These are phyloP conservation scores for Dissostichus mawsoni DNA, from an alignment of 2,113 vertebrate genomes.

Conservation along the genomic window DNA sequence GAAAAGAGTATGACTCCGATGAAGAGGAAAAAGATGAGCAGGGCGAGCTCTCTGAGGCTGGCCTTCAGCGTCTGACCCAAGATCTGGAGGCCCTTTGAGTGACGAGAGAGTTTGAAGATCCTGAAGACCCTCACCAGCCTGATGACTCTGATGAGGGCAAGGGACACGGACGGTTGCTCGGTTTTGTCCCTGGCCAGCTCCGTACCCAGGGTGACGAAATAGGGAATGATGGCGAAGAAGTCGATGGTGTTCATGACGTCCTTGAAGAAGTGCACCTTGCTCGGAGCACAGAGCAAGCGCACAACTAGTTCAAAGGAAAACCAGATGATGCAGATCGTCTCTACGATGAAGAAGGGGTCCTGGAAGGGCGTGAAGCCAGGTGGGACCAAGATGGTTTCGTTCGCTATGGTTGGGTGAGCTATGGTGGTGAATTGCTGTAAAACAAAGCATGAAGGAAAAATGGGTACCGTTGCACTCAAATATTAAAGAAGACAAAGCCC, in stretches of 20 bases:
- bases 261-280: slow-evolving; percentile 91
- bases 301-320: slow-evolving; percentile 92
- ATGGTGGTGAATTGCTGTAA: slow-evolving; percentile 58
- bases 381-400: slow-evolving; percentile 61
- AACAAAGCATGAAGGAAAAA: slow-evolving; percentile 17
- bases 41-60: slow-evolving; percentile 91
- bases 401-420: slow-evolving; percentile 51
- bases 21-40: slow-evolving; percentile 97
- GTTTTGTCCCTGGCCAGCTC: slow-evolving; percentile 89
- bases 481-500: neutral
- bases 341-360: slow-evolving; percentile 93
- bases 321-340: slow-evolving; percentile 94
- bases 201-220: slow-evolving; percentile 91
- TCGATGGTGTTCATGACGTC: slow-evolving; percentile 96
- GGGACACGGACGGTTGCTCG: slow-evolving; percentile 86
- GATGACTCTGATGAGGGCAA: slow-evolving; percentile 92
- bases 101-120: slow-evolving; percentile 94
- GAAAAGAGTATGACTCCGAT: slow-evolving; percentile 95
- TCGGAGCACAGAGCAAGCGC: slow-evolving; percentile 87
- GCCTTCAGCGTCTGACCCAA: slow-evolving; percentile 93
- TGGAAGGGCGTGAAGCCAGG: slow-evolving; percentile 75
- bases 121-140: slow-evolving; percentile 89
- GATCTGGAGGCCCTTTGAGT: slow-evolving; percentile 94
- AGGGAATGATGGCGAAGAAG: slow-evolving; percentile 93
- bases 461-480: slow-evolving; percentile 12